Percentiles rank a stretch among this genome's conserved stretches.
Evolutionary conservation across 30 jellyfish, hydroid and myxozoan species (phyloP).

Genomic region (Catostylus mosaicus): DNA sequence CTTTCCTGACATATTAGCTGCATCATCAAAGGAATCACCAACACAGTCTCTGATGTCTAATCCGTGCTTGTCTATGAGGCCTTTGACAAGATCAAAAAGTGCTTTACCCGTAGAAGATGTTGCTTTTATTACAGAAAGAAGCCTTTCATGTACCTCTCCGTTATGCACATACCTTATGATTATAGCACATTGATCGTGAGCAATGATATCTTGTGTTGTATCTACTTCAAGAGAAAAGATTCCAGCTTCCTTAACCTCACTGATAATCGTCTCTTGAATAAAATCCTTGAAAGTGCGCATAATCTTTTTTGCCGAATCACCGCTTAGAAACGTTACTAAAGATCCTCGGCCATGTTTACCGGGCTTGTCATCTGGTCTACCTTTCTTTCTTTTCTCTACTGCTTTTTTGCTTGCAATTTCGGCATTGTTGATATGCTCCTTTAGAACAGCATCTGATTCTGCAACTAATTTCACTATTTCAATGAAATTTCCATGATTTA

Average conservation of each 20-base stretch:
- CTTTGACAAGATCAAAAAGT: constrained; percentile 11
- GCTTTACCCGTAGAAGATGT: constrained; percentile 21
- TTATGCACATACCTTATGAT: constrained; percentile 21
- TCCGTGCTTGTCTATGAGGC: background rate
- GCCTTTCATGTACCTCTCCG: constrained; percentile 36
- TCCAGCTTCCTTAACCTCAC: constrained; percentile 12
- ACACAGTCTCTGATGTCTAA: constrained; percentile 26
- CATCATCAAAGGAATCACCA: constrained; percentile 34
- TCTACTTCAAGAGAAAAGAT: too few species aligned
- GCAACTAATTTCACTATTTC: background rate
- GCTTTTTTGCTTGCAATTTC: background rate
- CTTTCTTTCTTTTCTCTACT: background rate
- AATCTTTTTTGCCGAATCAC: background rate
- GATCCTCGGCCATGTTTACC: constrained; percentile 38
- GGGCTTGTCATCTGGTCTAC: constrained; percentile 6
- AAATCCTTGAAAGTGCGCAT: constrained; percentile 6
- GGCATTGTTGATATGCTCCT: background rate
- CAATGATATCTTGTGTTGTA: constrained; percentile 45
- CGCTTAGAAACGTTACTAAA: constrained; percentile 23
- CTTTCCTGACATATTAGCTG: background rate
- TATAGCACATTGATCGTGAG: constrained; percentile 35
- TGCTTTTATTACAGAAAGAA: constrained; percentile 8
- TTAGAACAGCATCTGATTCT: background rate
- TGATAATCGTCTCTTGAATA: background rate
- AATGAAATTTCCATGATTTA: background rate